Conservation (phyloP, 2,888 invertebrate species). For the Leucania comma region DNA sequence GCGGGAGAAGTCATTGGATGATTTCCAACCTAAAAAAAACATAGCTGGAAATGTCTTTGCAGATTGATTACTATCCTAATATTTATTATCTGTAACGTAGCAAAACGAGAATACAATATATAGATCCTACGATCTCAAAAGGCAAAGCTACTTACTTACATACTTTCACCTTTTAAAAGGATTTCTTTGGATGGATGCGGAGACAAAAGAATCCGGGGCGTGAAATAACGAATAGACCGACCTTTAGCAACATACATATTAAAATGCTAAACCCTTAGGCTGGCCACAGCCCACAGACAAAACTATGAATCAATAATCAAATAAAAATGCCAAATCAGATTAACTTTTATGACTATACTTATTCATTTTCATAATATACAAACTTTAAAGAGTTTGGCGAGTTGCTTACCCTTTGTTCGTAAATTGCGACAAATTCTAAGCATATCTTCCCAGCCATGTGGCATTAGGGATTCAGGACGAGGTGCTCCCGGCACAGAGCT, state of each 20-base stretch:
- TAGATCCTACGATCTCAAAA: not conserved
- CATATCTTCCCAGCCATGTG: slow-evolving; percentile 1
- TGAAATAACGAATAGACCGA: slow-evolving; percentile 3
- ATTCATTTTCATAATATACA: slow-evolving; percentile 3
- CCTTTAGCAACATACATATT: slow-evolving; percentile 20
- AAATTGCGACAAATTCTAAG: not conserved
- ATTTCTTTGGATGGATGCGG: slow-evolving; percentile 12
- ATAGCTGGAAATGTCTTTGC: too few species aligned
- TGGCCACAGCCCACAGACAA: not conserved
- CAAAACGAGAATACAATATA: too few species aligned
- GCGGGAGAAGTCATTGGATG: too few species aligned
- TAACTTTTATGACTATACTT: not conserved
- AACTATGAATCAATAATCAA: not conserved
- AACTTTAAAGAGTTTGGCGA: not conserved
- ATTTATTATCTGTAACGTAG: too few species aligned
- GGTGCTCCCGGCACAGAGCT: slow-evolving; percentile 68
- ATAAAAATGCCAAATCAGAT: slow-evolving; percentile 5
- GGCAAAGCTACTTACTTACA: not conserved
- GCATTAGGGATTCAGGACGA: slow-evolving; percentile 39
- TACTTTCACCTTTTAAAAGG: slow-evolving; percentile 19
- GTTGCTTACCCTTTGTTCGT: not conserved
- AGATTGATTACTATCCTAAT: too few species aligned
- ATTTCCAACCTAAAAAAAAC: too few species aligned
- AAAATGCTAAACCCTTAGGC: slow-evolving; percentile 10
- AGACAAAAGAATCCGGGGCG: not conserved